A percentile compares a stretch with the other conserved stretches of the same genome.
phyloP scores from a whole-genome alignment of 1,140 invertebrate species.

The Hirudo medicinalis region DNA sequence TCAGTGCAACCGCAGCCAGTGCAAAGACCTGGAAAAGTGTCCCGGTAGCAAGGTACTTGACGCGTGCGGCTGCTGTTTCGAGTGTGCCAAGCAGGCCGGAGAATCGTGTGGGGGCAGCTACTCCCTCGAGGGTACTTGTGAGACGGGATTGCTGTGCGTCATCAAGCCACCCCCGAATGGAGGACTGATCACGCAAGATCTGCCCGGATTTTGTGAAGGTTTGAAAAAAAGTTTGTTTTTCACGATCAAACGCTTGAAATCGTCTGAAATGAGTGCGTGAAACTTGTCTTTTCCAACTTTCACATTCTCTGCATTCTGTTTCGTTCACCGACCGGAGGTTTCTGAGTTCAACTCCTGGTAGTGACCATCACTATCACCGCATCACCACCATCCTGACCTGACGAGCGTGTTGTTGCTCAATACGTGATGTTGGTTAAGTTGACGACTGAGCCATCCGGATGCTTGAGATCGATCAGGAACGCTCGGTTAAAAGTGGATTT shows the following conservation, averaged over 20 bases:
- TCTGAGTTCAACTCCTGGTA: too few relatives aligned
- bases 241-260: not conserved
- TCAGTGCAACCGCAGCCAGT: not conserved
- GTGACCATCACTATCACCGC: too few relatives aligned
- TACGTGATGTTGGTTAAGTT: too few relatives aligned
- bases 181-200: not conserved
- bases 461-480: too few relatives aligned
- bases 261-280: too few relatives aligned
- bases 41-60: not conserved
- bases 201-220: not conserved
- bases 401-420: too few relatives aligned
- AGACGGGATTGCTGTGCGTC: not conserved
- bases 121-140: not conserved
- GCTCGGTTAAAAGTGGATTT: too few relatives aligned
- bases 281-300: too few relatives aligned
- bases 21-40: not conserved
- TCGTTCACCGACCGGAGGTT: too few relatives aligned
- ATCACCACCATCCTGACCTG: too few relatives aligned
- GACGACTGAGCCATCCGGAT: too few relatives aligned
- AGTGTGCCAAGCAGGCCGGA: slow-evolving; percentile 1
- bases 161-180: not conserved
- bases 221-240: not conserved
- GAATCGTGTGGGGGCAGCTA: not conserved
- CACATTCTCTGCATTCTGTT: too few relatives aligned
- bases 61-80: not conserved